Conservation (phyloP, 2,797 vertebrate species). For the Pterois miles region DNA sequence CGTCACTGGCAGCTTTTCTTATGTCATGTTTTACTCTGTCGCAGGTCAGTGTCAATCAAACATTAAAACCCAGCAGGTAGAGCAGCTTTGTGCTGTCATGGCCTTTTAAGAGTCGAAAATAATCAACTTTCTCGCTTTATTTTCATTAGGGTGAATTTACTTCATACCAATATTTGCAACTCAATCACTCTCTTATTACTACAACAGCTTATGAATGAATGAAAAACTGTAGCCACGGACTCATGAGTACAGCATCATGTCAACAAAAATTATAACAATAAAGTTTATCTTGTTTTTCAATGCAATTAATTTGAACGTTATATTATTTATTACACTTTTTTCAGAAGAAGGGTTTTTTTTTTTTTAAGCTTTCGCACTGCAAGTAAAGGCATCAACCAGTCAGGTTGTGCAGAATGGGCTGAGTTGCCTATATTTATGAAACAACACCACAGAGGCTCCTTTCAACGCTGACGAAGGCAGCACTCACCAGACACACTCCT, state of each 20-base stretch:
- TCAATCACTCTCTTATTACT: neutral
- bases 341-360: no score
- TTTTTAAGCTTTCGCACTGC: no score
- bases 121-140: neutral
- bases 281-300: neutral
- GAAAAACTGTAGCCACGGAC: neutral
- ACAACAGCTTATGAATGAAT: neutral
- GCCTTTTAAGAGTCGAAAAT: neutral
- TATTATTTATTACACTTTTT: no score
- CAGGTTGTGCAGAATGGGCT: no score
- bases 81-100: neutral
- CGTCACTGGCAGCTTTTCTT: neutral
- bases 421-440: no score
- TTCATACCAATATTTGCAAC: neutral
- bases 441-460: no score
- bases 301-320: neutral
- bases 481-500: no score
- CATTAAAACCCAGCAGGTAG: neutral
- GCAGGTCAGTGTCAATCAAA: neutral
- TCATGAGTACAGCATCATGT: neutral
- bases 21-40: neutral
- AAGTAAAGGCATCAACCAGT: no score
- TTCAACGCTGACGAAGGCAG: no score
- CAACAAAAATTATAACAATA: neutral
- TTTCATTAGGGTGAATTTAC: neutral